Base-by-base conservation (phyloP, 2,888 invertebrate genomes). In the Lithophane socia region DNA sequence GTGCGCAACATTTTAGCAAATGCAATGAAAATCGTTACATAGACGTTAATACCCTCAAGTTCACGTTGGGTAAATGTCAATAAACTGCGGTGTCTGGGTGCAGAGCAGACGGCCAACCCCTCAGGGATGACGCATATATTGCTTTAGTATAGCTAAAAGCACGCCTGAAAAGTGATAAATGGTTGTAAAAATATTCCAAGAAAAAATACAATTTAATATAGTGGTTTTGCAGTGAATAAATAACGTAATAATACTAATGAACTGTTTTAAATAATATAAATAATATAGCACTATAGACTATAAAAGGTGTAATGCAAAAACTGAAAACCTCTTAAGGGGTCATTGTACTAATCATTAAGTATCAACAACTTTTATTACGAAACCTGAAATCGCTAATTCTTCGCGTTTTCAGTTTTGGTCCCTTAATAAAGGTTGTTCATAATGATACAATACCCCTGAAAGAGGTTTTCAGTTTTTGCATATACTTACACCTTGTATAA, bases 41-140 rank as follows among this genome's bases (percentile, higher is more conserved):
- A 70, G 54, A 56, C 49, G 60, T 54, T 64, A 65, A 71, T 61
- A 60, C 65, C 21, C 61, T 16, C 42, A 73, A 67, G 86, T 76
- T 78, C 73, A 79, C 21, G 52, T 3, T 73, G 74, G 86, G 77
- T 72, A 63, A 63, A 60, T 47, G 87, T 83, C 87, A 83, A 77
- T 77, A 88, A 88, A 80, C 88, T 66, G 63, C 8, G 68, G 54
- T 77, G 78, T 83, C 83, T 83, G 61, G 82, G 61, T 72, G 86
- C 86, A 77, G 63, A 16, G 61, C 74, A 78, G 83, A 80, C 88
- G 29, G 76, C 67, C 85, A 42, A 52, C 3, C 87, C 83, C 80
- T 66, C 4, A n/a, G 70, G 79, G 73, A n/a, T 77, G 77, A 81
- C 71, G 70, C 64, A 66, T 76, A 72, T 69, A 67, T 12, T 13